phyloP scores from a whole-genome alignment of 2,888 invertebrate genomes.

The Drosophila borborema region DNA sequence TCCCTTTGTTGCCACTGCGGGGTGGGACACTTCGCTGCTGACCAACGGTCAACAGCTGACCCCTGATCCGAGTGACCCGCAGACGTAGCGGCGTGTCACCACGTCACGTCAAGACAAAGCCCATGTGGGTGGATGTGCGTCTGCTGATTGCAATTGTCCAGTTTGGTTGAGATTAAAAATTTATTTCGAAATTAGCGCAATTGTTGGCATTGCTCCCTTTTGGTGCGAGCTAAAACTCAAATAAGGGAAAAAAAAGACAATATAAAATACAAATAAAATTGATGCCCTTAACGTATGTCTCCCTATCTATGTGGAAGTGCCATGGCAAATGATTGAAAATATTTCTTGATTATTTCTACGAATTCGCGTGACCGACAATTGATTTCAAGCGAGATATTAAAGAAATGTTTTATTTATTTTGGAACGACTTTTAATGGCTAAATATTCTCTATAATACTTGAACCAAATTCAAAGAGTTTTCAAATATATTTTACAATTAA shows the following conservation, averaged over 20 bases:
- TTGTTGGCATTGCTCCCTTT: slow-evolving; percentile 77
- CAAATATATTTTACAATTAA: background rate
- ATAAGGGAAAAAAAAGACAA: slow-evolving; percentile 32
- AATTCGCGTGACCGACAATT: slow-evolving; percentile 58
- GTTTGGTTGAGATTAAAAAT: slow-evolving; percentile 74
- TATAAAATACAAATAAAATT: slow-evolving; percentile 69
- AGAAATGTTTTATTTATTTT: slow-evolving; percentile 21
- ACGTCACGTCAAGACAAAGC: slow-evolving; percentile 41
- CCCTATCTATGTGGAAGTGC: slow-evolving; percentile 15
- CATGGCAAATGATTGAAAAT: slow-evolving; percentile 64
- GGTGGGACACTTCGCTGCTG: slow-evolving; percentile 60
- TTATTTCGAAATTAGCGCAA: slow-evolving; percentile 83
- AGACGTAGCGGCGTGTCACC: slow-evolving; percentile 63
- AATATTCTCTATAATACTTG: background rate
- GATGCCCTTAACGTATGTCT: slow-evolving; percentile 39
- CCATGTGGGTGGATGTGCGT: slow-evolving; percentile 69
- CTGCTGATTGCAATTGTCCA: slow-evolving; percentile 55
- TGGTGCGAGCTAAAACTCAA: slow-evolving; percentile 27
- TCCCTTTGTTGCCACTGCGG: slow-evolving; percentile 60
- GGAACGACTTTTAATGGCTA: slow-evolving; percentile 30
- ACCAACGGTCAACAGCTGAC: slow-evolving; percentile 65
- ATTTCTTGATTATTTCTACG: slow-evolving; percentile 78
- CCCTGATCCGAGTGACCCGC: slow-evolving; percentile 64
- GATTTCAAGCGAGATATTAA: slow-evolving; percentile 58
- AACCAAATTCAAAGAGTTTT: accelerated